A percentile compares a stretch with the other conserved stretches of the same genome.
These are phyloP conservation scores for Anhinga rufa DNA, from an alignment of 2,113 vertebrate genomes.

Conservation along the genomic window DNA sequence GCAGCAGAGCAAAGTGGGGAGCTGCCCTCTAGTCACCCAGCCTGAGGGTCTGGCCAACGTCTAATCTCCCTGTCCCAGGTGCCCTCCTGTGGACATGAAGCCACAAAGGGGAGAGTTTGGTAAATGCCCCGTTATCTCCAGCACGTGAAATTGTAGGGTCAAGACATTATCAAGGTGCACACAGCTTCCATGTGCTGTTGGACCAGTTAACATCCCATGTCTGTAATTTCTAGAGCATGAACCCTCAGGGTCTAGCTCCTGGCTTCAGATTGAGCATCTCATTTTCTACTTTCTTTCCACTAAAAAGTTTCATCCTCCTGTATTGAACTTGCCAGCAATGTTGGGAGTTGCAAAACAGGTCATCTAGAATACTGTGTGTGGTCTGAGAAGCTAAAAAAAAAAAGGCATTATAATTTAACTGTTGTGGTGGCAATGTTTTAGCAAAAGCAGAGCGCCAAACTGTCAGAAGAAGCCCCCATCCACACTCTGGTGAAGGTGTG, in stretches of 20 bases:
- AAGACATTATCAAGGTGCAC: background rate
- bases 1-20: background rate
- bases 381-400: background rate
- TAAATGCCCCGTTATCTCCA: background rate
- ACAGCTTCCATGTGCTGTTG: background rate
- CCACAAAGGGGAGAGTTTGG: background rate
- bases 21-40: background rate
- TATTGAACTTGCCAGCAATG: background rate
- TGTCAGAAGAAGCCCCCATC: background rate
- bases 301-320: background rate
- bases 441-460: background rate
- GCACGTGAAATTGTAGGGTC: background rate
- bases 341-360: background rate
- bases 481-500: background rate
- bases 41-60: background rate
- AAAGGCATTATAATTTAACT: background rate
- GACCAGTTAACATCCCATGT: background rate
- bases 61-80: background rate
- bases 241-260: background rate
- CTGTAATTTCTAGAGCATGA: background rate
- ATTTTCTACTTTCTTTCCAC: background rate
- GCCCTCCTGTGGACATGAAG: background rate
- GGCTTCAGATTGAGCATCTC: background rate
- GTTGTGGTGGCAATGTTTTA: background rate
- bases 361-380: background rate